These are phyloP conservation scores for Pristis pectinata DNA, from an alignment of 2,797 vertebrate genomes.

Conservation along the genomic window DNA sequence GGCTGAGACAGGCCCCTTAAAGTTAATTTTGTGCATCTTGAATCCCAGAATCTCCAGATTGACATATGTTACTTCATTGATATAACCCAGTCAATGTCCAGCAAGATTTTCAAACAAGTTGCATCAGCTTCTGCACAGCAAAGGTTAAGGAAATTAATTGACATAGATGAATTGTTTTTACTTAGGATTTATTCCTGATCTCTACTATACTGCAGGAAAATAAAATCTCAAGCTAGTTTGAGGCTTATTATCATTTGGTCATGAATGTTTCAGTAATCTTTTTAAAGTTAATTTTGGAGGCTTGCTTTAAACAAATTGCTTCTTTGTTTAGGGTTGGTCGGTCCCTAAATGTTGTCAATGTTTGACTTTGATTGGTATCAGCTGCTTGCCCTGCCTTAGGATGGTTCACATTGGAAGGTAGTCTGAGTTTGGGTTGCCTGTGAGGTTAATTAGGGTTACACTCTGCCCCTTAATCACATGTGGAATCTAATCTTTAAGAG, in stretches of 20 bases:
- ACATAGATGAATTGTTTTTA: not conserved
- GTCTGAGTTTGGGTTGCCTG: not conserved
- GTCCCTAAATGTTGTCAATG: not conserved
- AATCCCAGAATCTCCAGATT: not conserved
- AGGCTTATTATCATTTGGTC: not conserved
- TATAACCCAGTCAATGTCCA: not conserved
- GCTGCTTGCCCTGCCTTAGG: not conserved
- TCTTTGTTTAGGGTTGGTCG: not conserved
- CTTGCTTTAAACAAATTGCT: constrained; percentile 10
- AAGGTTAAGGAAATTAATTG: not conserved
- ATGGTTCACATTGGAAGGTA: not conserved
- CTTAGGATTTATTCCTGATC: too few relatives aligned
- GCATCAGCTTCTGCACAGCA: not conserved
- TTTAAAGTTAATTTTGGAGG: not conserved
- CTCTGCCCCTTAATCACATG: not conserved
- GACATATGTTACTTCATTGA: not conserved
- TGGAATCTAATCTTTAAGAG: constrained; percentile 9
- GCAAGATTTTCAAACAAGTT: not conserved
- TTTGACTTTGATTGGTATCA: constrained; percentile 8
- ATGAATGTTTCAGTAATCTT: not conserved
- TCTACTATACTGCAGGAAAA: not conserved
- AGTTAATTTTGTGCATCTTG: not conserved
- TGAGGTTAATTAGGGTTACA: constrained; percentile 11
- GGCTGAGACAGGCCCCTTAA: not conserved
- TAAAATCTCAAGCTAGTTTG: not conserved